A percentile compares a stretch with the other conserved stretches of the same genome.
Evolutionary conservation across 2,797 vertebrate species (phyloP).

Genomic region (Oryzias dopingdopingensis): DNA sequence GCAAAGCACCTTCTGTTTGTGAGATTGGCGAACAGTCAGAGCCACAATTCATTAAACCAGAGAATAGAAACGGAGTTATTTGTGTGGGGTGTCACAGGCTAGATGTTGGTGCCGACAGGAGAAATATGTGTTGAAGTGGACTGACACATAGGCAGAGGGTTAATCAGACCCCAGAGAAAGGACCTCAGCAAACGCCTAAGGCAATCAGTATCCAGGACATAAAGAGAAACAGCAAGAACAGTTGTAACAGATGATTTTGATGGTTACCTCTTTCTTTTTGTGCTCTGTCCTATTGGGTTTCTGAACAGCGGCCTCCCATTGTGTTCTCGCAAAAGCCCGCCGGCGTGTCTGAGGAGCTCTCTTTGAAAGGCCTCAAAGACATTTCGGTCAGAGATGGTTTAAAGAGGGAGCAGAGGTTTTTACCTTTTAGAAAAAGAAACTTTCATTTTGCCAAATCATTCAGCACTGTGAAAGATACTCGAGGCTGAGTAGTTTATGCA

Average conservation of each 20-base stretch:
- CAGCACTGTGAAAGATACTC: no score
- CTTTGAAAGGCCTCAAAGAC: no score
- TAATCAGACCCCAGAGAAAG: conserved; percentile 20
- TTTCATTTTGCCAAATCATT: no score
- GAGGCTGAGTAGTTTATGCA: no score
- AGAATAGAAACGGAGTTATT: conserved; percentile 13
- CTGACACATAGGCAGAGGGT: conserved; percentile 14
- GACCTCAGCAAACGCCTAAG: conserved; percentile 12
- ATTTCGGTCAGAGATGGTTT: no score
- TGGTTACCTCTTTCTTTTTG: background rate
- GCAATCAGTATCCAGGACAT: background rate
- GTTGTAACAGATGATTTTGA: background rate
- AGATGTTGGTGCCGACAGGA: conserved; percentile 1
- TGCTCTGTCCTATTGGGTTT: background rate
- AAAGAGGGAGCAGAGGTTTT: no score
- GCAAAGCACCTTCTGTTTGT: conserved; percentile 19
- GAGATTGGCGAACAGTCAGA: conserved; percentile 33
- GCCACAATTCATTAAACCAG: conserved; percentile 17
- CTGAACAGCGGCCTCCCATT: conserved; percentile 4
- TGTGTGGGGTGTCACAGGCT: background rate
- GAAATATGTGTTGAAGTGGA: conserved; percentile 6
- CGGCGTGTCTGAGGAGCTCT: no score
- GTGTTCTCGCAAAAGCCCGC: background rate
- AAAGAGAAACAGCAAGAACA: background rate
- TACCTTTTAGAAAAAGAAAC: no score